Conservation (phyloP, 2,113 vertebrate species). For the Atrichornis clamosus region DNA sequence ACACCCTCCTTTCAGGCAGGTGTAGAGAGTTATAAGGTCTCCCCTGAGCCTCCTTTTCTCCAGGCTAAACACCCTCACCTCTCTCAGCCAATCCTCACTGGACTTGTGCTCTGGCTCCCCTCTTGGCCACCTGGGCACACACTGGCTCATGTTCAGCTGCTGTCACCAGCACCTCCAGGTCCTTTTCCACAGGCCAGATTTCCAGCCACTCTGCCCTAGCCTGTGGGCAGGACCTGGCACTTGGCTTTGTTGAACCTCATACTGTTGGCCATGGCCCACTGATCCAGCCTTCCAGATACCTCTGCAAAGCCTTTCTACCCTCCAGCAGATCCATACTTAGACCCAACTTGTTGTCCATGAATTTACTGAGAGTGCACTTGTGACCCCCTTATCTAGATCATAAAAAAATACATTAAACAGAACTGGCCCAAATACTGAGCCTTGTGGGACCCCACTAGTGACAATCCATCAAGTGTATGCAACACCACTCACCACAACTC, state of each 20-base stretch:
- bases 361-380: neutral
- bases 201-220: neutral
- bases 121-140: neutral
- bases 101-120: neutral
- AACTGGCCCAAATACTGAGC: neutral
- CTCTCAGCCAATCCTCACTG: neutral
- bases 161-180: neutral
- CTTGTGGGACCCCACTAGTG: neutral
- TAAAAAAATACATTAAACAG: neutral
- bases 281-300: neutral
- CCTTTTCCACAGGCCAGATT: neutral
- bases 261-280: neutral
- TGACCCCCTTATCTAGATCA: neutral
- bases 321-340: neutral
- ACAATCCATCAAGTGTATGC: neutral
- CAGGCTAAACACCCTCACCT: neutral
- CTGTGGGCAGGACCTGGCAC: neutral
- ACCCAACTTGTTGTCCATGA: neutral
- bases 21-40: accelerated
- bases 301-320: neutral
- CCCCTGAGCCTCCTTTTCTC: neutral
- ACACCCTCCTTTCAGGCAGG: accelerated
- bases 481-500: neutral
- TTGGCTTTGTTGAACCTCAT: neutral
- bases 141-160: neutral